Evolutionary conservation across 2,113 vertebrate species (phyloP), one percentile per base, ranked within the genome.

Genomic region (Hydrolagus affinis): DNA sequence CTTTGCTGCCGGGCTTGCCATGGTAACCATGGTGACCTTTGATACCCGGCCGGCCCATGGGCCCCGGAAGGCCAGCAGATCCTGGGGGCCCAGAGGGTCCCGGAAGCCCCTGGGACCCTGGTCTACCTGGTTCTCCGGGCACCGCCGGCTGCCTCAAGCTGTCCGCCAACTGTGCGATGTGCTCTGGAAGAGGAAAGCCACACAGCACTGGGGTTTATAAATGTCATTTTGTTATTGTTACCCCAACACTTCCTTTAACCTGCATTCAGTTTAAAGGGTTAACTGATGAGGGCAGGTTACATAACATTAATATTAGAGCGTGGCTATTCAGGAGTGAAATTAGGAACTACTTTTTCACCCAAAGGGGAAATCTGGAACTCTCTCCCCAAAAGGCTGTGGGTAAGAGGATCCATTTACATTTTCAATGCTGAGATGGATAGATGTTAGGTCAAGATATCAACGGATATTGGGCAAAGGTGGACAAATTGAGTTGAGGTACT

Each of bases 1-100:
- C 94, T 91, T 93, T 94, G 11, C 89, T 88, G 28, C 94, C 94
- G 30, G 91, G 94, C 85, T 93, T 89, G 59, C 94, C 94, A 86
- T 90, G 93, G 87, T 88, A 94, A 9, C 94, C 94, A 28, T 90
- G 91, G 73, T 85, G 93, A 0, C 94, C 94, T 89, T 93, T 93
- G 70, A 77, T 66, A 8, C 94, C 94, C 2, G 83, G 75, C 0
- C 78, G 70, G 8, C 94, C 94, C 3, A 86, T 88, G 23, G 88
- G 14, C 62, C 94, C 94, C 0, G 85, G 86, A 66, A 86, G 70
- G 85, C 94, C 94, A 21, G 88, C 25, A 0, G 11, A 59, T 44
- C 94, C 94, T 62, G 90, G 86, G 75, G 90, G 86, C 87, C 94
- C 94, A 0, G 90, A 75, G 0, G 88, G 86, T 12, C 94, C 94